Evolutionary conservation across 1,140 invertebrate species (phyloP).

Genomic region (Potamilus streckersoni): DNA sequence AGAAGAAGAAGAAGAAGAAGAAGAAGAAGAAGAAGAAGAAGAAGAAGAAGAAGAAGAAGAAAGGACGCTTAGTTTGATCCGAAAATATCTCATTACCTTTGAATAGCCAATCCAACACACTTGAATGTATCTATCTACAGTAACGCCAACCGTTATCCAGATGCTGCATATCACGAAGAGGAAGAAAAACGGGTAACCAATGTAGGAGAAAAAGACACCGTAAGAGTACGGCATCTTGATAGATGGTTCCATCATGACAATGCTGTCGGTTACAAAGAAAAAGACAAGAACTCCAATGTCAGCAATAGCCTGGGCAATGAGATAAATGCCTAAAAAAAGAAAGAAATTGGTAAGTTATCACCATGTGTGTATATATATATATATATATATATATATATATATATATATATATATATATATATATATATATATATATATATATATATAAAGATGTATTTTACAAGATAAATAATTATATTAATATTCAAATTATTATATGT

Average conservation of each 20-base stretch:
- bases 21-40: too few relatives aligned
- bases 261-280: conserved; percentile 48
- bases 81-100: conserved; percentile 33
- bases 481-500: too few relatives aligned
- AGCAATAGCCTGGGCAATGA: conserved; percentile 47
- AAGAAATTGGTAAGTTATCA: too few relatives aligned
- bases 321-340: conserved; percentile 23
- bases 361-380: too few relatives aligned
- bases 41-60: too few relatives aligned
- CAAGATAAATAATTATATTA: too few relatives aligned
- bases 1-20: too few relatives aligned
- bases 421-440: too few relatives aligned
- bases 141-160: conserved; percentile 56
- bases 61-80: background rate
- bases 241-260: conserved; percentile 33
- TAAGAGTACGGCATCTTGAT: conserved; percentile 31
- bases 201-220: conserved; percentile 49
- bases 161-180: conserved; percentile 48
- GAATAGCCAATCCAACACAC: conserved; percentile 52
- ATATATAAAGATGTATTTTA: too few relatives aligned
- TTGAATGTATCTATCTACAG: conserved; percentile 54
- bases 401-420: too few relatives aligned
- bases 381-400: too few relatives aligned
- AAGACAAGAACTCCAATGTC: conserved; percentile 45
- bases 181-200: conserved; percentile 51